These are phyloP conservation scores for Nasonovia ribisnigri DNA, from an alignment of 2,888 invertebrate genomes.

Conservation along the genomic window DNA sequence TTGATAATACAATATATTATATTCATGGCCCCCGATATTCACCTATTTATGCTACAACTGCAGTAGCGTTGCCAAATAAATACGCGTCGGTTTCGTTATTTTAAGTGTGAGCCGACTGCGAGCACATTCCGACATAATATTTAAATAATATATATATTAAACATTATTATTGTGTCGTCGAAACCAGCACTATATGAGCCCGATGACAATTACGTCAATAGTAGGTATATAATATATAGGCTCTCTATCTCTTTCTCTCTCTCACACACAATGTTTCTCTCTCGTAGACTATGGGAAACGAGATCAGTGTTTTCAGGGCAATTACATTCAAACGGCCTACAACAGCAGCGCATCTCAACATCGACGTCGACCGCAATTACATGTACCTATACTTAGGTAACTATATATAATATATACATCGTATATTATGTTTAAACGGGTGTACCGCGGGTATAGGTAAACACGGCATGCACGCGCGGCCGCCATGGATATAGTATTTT, in stretches of 20 bases:
- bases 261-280: not conserved
- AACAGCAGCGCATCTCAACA: not conserved
- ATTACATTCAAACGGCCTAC: constrained; percentile 12
- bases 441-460: not conserved
- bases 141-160: not conserved
- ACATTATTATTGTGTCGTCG: not conserved
- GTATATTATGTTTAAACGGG: not conserved
- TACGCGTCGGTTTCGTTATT: not conserved
- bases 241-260: not conserved
- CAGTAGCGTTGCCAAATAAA: not conserved
- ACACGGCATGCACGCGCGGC: not conserved
- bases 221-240: not conserved
- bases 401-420: not conserved
- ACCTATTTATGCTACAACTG: not conserved
- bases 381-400: not conserved
- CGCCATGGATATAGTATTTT: not conserved
- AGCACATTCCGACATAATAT: not conserved
- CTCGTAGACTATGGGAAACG: not conserved
- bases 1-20: not conserved
- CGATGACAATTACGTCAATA: not conserved
- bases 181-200: not conserved
- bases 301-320: constrained; percentile 36
- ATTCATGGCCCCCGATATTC: not conserved
- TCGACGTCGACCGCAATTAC: constrained; percentile 8
- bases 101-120: not conserved